phyloP scores from a whole-genome alignment of 2,888 invertebrate genomes.

The Aquatica leii region DNA sequence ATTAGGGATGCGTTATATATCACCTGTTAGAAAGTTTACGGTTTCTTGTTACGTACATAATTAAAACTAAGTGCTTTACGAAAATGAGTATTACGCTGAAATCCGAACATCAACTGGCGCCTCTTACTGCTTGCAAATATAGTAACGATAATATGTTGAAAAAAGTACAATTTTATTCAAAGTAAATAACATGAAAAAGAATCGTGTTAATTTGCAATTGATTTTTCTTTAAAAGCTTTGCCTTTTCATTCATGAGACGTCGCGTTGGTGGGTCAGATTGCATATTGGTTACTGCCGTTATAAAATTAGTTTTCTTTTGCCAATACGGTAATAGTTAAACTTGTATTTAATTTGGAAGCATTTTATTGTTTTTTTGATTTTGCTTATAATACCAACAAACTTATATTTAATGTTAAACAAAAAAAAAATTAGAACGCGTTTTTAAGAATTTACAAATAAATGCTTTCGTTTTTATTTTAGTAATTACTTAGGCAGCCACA shows the following conservation, averaged over 20 bases:
- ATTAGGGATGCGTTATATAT: slow-evolving; percentile 51
- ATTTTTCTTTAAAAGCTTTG: slow-evolving; percentile 22
- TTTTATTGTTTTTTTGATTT: slow-evolving; percentile 34
- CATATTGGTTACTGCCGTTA: slow-evolving; percentile 37
- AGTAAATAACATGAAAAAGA: slow-evolving; percentile 14
- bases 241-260: slow-evolving; percentile 31
- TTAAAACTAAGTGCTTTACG: slow-evolving; percentile 54
- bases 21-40: slow-evolving; percentile 47
- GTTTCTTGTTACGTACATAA: slow-evolving; percentile 46
- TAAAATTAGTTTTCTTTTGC: slow-evolving; percentile 36
- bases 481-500: too few relatives aligned
- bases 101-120: slow-evolving; percentile 32
- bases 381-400: too few relatives aligned
- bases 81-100: slow-evolving; percentile 44
- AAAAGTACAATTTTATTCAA: background rate
- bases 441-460: too few relatives aligned
- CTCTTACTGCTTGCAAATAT: too few relatives aligned
- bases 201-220: slow-evolving; percentile 29
- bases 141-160: background rate
- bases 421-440: too few relatives aligned
- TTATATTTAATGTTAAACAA: too few relatives aligned
- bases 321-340: slow-evolving; percentile 34
- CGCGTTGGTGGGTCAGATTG: slow-evolving; percentile 34
- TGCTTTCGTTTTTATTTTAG: too few relatives aligned
- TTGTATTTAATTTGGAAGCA: slow-evolving; percentile 35